Evolutionary conservation across 2,888 invertebrate species (phyloP), one percentile per base, ranked within the genome.

Genomic region (Monopis laevigella): DNA sequence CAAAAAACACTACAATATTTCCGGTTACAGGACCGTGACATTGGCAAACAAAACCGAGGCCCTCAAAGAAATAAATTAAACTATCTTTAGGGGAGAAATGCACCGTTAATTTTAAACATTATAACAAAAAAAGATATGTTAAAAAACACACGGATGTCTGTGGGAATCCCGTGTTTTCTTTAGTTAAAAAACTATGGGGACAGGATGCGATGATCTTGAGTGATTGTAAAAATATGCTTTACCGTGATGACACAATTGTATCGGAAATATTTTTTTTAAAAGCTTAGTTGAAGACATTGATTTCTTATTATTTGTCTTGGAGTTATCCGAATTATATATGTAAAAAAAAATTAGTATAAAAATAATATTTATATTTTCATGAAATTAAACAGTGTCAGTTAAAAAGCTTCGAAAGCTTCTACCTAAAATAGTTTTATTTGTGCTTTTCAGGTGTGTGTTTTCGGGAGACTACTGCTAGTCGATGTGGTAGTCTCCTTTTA

Each of bases 11-110:
- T n/a, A n/a, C n/a, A n/a, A n/a, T n/a, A n/a, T n/a, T n/a, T 17
- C 17, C 29, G 13, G 12, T 29, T 29, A 6, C 13, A 14, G 16
- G 27, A 55, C 52, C 62, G 48, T 66, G 58, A 62, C 64, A 59
- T 53, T 48, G 48, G 55, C 71, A 65, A 64, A 72, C 69, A 73
- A 71, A 63, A 57, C 51, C 72, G 70, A 74, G 72, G 72, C 72
- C 56, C 59, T 68, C 59, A 57, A 64, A 66, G 74, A 77, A 71
- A 75, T 80, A 78, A 75, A 80, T 80, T 75, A 74, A 71, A 70
- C 63, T 63, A 71, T 72, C 69, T 66, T 66, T 71, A 72, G 77
- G 77, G 74, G 70, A 66, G 52, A 58, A 57, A 66, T 69, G 71
- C 75, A 80, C 80, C 80, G 80, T 80, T 80, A 78, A 57, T 59